Conservation (phyloP, 2,797 vertebrate genomes). For the Salmo trutta region DNA sequence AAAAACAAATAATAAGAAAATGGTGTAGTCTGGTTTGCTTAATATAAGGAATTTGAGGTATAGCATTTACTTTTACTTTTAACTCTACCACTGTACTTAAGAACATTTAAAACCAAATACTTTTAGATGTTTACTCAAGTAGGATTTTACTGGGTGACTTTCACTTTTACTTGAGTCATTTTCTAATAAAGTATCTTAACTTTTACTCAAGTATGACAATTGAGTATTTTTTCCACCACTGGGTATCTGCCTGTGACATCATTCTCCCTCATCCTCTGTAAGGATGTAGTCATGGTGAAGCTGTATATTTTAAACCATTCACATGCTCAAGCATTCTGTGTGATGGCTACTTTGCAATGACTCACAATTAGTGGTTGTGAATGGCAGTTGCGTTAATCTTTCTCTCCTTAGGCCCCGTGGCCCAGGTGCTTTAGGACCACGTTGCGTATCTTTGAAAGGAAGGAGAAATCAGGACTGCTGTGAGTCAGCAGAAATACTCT, state of each 20-base stretch:
- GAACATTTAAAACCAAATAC: too few species aligned
- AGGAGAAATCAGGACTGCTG: conserved; percentile 22
- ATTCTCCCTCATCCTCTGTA: neutral
- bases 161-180: too few species aligned
- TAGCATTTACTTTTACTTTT: too few species aligned
- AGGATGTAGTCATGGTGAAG: conserved; percentile 4
- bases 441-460: conserved; percentile 31
- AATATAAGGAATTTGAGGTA: too few species aligned
- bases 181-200: too few species aligned
- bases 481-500: conserved; percentile 59
- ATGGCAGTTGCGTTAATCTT: conserved; percentile 10
- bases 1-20: rapidly evolving
- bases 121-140: too few species aligned
- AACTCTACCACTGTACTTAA: too few species aligned
- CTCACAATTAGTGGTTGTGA: conserved; percentile 19
- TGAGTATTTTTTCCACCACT: too few species aligned
- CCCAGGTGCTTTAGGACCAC: conserved; percentile 26
- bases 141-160: too few species aligned
- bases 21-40: too few species aligned
- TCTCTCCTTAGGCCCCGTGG: conserved; percentile 12
- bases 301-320: conserved; percentile 29
- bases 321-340: conserved; percentile 4
- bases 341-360: conserved; percentile 14
- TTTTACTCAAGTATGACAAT: too few species aligned
- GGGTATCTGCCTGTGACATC: neutral